These are phyloP conservation scores for Bradypodion ventrale DNA, from an alignment of 2,797 vertebrate species.

Conservation along the genomic window DNA sequence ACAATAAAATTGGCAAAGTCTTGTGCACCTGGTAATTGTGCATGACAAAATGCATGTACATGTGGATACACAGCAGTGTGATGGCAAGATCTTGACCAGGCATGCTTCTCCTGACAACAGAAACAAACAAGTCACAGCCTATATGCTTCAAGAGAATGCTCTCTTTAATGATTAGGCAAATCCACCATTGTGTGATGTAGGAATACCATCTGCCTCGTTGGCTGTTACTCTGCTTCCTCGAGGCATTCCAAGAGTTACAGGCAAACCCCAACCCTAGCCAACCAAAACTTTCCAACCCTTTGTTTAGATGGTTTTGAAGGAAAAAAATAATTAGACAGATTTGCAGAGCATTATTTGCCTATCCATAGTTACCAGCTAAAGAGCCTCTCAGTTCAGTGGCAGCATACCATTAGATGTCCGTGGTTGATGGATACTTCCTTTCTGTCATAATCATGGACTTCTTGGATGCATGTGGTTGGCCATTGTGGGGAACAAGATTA, in stretches of 20 bases:
- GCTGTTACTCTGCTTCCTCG: background rate
- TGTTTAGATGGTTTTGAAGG: background rate
- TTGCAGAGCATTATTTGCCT: background rate
- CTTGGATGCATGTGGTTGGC: background rate
- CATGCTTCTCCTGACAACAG: background rate
- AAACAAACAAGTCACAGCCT: too few relatives aligned
- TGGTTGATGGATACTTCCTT: background rate
- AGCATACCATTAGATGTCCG: too few relatives aligned
- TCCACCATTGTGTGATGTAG: background rate
- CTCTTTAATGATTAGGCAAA: background rate
- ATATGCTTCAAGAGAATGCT: background rate
- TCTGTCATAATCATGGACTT: background rate
- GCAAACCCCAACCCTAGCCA: too few relatives aligned
- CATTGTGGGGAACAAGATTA: too few relatives aligned
- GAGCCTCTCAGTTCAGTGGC: background rate
- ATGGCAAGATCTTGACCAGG: background rate
- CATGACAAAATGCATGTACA: background rate
- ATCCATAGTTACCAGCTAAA: background rate
- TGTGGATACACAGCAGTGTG: background rate
- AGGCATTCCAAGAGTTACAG: background rate
- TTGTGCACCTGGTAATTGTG: background rate
- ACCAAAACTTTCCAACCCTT: too few relatives aligned
- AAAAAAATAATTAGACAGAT: background rate
- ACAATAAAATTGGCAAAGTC: background rate
- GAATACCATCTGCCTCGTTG: background rate